Evolutionary conservation across 2,113 vertebrate species (phyloP), one percentile per base, ranked within the genome.

Genomic region (Malurus melanocephalus): DNA sequence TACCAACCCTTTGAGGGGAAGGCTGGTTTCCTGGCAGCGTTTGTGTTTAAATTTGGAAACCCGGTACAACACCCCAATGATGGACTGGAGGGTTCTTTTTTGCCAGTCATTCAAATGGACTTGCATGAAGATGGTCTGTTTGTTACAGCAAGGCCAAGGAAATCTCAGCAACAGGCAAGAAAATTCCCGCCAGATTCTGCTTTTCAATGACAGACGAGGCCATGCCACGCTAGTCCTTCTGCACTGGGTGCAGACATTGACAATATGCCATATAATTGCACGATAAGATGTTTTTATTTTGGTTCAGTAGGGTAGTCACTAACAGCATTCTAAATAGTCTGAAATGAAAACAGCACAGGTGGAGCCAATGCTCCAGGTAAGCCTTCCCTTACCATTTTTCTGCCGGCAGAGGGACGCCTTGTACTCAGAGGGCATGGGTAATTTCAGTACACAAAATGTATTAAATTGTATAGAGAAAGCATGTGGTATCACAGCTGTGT

Each of bases 261-360:
- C 42, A 65, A 11, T 33, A 35, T 22, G 60, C 38, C 67, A 72
- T 28, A 8, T 32, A 52, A 68, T 3, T 61, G 57, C 57, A 45
- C 4, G 27, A 35, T 65, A 83, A 60, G 16, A 30, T 33, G 32
- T 17, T 59, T 88, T 95, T 95, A 88, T 91, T 94, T 88, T 27
- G 30, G 18, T 61, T 61, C 67, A 61, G 42, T 11, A 85, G n/a
- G 45, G 22, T 18, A 57, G 48, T 71, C 60, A 22, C 7, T 40
- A 89, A 33, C 51, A 79, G 40, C 72, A 80, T 69, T 85, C 28
- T 69, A 43, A 53, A 26, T 42, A 71, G 30, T 21, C 19, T 61
- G 59, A 40, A 81, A 74, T 64, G 49, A 67, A n/a, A 81, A 71
- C 12, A 60, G 42, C 42, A 46, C 32, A 55, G n/a, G 61, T 40